Base-by-base conservation (phyloP, 2,797 vertebrate species). In the Clarias pachynema region DNA sequence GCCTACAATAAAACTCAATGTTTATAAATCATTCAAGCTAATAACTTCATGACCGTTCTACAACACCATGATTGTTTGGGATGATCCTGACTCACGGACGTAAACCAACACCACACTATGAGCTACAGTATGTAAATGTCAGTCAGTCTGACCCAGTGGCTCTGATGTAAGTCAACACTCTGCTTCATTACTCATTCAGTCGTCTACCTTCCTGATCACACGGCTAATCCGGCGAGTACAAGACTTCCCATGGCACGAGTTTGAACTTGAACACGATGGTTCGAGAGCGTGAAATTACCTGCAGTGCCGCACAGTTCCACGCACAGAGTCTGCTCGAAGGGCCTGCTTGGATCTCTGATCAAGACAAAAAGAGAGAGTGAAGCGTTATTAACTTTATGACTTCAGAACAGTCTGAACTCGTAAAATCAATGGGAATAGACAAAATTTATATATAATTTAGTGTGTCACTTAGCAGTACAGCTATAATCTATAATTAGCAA, bases 241-340 rank as follows among this genome's bases (percentile, higher is more conserved):
- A 49, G 74, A 44, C 68, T 70, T 56, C 85, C 62, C 40, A 12
- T 72, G 24, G 66, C 85, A 82, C 29, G 68, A 22, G 29, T 81
- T 62, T 79, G 70, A 84, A 86, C 74, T 65, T 77, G 34, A 37
- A 78, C 83, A 75, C 6, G 14, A 34, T 29, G 62, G 63, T 84
- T 82, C 79, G 68, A 70, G 60, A 72, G 77, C 40, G n/a, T 9
- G 31, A 88, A 72, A 93, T 95, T 96, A 99, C 98, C 98, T 97
- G 98, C 98, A 0, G 98, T 99, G 90, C 98, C 98, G 85, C 97
- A 99, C 83, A 99, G 95, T 90, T 99, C 98, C 94, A 99, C 96
- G 0, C 95, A 95, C 91, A 99, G 94, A 82, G 96, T 94, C 88
- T 97, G 96, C 93, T 99, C 98, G 75, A 97, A 99, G 89, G 93